Evolutionary conservation across 2,888 invertebrate genomes (phyloP).

Genomic region (Quadroppia sp.): DNA sequence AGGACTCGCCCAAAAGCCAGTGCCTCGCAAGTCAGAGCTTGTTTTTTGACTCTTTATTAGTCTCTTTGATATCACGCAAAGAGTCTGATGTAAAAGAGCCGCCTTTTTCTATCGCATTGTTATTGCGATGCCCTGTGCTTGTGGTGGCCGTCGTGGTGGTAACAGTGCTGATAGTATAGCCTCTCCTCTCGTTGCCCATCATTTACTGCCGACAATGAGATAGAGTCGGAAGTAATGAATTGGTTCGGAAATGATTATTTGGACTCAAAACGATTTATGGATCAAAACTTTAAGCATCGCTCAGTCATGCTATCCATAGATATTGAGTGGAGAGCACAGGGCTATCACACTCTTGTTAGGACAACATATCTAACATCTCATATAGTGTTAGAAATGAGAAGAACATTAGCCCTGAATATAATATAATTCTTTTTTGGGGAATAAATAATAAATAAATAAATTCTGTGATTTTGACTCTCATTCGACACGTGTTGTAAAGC

Average conservation of each 20-base stretch:
- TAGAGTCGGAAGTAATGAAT: slow-evolving; percentile 35
- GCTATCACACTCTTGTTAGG: background rate
- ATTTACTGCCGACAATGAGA: slow-evolving; percentile 31
- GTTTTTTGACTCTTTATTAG: slow-evolving; percentile 37
- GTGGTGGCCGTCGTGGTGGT: background rate
- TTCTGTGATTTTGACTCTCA: background rate
- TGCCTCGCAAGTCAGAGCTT: background rate
- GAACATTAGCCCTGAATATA: background rate
- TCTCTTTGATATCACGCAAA: slow-evolving; percentile 36
- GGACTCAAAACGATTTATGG: slow-evolving; percentile 3
- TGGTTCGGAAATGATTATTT: slow-evolving; percentile 36
- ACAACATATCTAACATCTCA: background rate
- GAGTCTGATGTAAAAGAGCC: slow-evolving; percentile 31
- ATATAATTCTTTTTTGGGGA: background rate
- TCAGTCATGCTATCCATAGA: slow-evolving; percentile 36
- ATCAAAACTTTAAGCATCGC: slow-evolving; percentile 22
- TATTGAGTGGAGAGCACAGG: background rate
- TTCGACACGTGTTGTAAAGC: slow-evolving; percentile 18
- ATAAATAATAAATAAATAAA: background rate
- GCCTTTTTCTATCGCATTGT: slow-evolving; percentile 12
- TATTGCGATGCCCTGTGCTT: background rate
- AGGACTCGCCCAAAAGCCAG: slow-evolving; percentile 18
- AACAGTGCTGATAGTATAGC: slow-evolving; percentile 11
- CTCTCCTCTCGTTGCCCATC: slow-evolving; percentile 26
- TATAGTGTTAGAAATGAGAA: slow-evolving; percentile 27